Evolutionary conservation across 1,140 invertebrate species (phyloP).

Genomic region (Temnothorax nylanderi): DNA sequence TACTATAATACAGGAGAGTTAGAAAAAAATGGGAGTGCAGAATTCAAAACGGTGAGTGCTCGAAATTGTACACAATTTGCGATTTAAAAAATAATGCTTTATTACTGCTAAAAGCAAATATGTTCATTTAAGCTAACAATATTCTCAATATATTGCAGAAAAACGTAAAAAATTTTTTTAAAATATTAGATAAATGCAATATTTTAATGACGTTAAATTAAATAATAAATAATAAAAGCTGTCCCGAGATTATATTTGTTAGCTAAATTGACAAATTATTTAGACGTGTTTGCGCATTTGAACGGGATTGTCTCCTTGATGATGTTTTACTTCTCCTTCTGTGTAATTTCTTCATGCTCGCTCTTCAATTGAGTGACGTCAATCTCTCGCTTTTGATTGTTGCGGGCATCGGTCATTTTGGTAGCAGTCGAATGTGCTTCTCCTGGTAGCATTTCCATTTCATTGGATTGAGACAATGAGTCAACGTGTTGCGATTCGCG

Average conservation of each 20-base stretch:
- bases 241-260: neutral
- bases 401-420: neutral
- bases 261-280: slow-evolving; percentile 23
- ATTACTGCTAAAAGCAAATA: neutral
- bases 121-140: neutral
- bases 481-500: neutral
- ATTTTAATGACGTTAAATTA: neutral
- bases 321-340: neutral
- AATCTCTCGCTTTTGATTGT: neutral
- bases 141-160: neutral
- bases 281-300: neutral
- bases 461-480: neutral
- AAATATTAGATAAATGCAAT: slow-evolving; percentile 1
- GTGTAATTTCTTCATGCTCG: neutral
- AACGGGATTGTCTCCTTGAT: neutral
- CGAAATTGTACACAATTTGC: neutral
- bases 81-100: neutral
- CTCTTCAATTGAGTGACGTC: neutral
- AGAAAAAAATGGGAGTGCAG: slow-evolving; percentile 41
- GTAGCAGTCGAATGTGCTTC: neutral
- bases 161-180: slow-evolving; percentile 38
- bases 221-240: slow-evolving; percentile 30
- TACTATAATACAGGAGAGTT: slow-evolving; percentile 1
- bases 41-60: slow-evolving; percentile 51
- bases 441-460: neutral